A percentile compares a stretch with the other conserved stretches of the same genome.
These are phyloP conservation scores for Telmatochromis sp. DNA, from an alignment of 2,113 vertebrate species.

Conservation along the genomic window DNA sequence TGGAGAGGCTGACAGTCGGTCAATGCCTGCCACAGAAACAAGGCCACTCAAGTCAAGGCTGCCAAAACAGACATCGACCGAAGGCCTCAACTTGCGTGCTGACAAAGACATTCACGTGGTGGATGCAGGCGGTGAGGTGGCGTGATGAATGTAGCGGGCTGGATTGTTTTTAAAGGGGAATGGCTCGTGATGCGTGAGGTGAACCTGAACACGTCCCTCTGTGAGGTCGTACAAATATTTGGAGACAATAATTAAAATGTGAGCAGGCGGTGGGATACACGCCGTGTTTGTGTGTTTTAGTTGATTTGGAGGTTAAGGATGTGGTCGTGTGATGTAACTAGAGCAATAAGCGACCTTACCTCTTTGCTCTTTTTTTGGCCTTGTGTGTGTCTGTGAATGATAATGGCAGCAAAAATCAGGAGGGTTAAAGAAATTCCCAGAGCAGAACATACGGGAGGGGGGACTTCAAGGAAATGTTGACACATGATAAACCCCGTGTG, in stretches of 20 bases:
- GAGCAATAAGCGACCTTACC: background rate
- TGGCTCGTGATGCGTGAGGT: background rate
- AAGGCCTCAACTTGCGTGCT: background rate
- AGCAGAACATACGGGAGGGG: background rate
- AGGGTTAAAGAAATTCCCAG: background rate
- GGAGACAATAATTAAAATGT: accelerated
- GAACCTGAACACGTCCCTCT: background rate
- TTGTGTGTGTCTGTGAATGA: background rate
- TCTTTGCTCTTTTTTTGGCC: background rate
- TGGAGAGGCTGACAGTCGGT: background rate
- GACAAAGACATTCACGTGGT: background rate
- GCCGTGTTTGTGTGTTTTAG: background rate
- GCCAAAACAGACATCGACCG: slow-evolving; percentile 8
- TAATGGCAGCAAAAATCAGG: background rate
- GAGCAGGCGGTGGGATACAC: background rate
- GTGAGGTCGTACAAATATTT: background rate
- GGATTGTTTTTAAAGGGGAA: background rate
- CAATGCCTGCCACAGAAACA: slow-evolving; percentile 24
- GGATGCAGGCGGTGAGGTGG: background rate
- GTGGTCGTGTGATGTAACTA: slow-evolving; percentile 17
- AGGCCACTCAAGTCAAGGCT: slow-evolving; percentile 34
- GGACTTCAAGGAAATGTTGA: slow-evolving; percentile 42
- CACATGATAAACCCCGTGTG: slow-evolving; percentile 5
- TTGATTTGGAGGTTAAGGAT: slow-evolving; percentile 3
- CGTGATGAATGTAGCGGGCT: background rate